Evolutionary conservation across 1,140 invertebrate species (phyloP), one percentile per base, ranked within the genome.

Genomic region (Gryllus bimaculatus): DNA sequence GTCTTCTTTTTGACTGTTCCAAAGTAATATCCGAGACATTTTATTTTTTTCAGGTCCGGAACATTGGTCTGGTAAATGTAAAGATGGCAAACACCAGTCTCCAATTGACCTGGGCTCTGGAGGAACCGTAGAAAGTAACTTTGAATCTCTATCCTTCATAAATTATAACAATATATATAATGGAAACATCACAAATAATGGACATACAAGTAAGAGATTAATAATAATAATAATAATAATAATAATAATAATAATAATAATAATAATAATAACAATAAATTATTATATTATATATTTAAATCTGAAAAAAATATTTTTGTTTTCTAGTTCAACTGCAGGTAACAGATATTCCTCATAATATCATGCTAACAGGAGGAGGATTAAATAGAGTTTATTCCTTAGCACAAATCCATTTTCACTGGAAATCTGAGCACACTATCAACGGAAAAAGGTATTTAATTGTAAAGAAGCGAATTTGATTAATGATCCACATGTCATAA

Each of bases 351-450:
- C 77, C 80, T 8, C 73, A 77, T 47, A 47, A 39, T 20, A 26
- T 78, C 1, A 47, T 78, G 26, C 47, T 80, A n/a, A 47, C 48
- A 7, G 87, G 86, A 21, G 89, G 89, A n/a, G 88, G 87, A n/a
- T 83, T 90, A 47, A 83, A 87, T 15, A 84, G 84, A 7, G 86
- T 86, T 5, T 94, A 90, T 83, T 82, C 87, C 12, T 85, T 94
- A 74, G 87, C 90, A 49, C 91, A 93, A 83, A 87, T 94, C 47
- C 94, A 95, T 82, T 90, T 95, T 82, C 94, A 95, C 83, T 94
- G 93, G 92, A 88, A 89, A 77, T 92, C 92, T 0, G 94, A 95
- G 83, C 93, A 95, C 83, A 91, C 89, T 0, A 87, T 95, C 66
- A 88, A 91, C 78, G 86, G 85, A 26, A 84, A 86, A 54, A 86